Evolutionary conservation across 2,113 vertebrate genomes (phyloP).

Genomic region (Dermatemys mawii): DNA sequence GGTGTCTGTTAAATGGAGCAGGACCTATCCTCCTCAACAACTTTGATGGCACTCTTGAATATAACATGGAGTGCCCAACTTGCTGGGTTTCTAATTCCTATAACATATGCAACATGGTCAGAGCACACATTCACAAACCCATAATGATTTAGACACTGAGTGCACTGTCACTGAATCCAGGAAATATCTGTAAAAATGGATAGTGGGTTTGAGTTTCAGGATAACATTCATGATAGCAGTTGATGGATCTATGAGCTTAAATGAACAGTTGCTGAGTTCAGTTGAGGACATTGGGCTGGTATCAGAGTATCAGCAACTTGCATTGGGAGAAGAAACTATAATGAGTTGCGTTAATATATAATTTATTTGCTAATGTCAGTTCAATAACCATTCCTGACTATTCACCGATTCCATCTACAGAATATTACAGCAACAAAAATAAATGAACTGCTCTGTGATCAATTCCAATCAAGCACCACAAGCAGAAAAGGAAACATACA

Average conservation of each 20-base stretch:
- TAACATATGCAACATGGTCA: slow-evolving; percentile 11
- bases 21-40: slow-evolving; percentile 9
- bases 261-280: slow-evolving; percentile 18
- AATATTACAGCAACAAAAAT: slow-evolving; percentile 3
- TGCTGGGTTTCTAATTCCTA: slow-evolving; percentile 44
- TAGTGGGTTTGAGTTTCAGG: not conserved
- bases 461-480: not conserved
- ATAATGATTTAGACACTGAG: not conserved
- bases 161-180: not conserved
- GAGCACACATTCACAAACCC: not conserved
- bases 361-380: slow-evolving; percentile 2
- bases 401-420: not conserved
- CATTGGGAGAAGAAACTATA: slow-evolving; percentile 19
- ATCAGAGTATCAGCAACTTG: not conserved
- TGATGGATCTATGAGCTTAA: not conserved
- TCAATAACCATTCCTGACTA: slow-evolving; percentile 47
- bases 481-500: not conserved
- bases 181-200: not conserved
- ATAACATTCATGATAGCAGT: not conserved
- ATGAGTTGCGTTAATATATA: slow-evolving; percentile 16
- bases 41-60: slow-evolving; percentile 2
- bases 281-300: slow-evolving; percentile 13
- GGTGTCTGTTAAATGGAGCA: not conserved
- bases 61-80: not conserved
- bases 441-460: not conserved